Conservation (phyloP, 2,113 vertebrate species). For the Platysternon megacephalum region DNA sequence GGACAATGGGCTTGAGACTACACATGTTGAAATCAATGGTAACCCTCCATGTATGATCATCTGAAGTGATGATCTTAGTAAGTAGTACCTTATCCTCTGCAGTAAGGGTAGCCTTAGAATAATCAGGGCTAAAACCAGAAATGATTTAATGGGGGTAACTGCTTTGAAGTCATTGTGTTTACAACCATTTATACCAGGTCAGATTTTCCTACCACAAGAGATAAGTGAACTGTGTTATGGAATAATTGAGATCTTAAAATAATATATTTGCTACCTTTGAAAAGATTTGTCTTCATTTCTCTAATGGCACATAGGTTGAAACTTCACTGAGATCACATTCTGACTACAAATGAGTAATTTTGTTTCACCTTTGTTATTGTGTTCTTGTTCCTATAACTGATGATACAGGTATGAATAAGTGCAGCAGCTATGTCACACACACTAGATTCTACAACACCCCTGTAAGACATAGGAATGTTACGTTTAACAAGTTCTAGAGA, state of each 20-base stretch:
- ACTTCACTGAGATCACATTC: not conserved
- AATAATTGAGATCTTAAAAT: slow-evolving; percentile 2
- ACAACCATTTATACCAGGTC: not conserved
- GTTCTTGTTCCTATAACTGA: not conserved
- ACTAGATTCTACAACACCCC: not conserved
- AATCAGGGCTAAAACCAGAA: not conserved
- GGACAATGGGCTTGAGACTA: not conserved
- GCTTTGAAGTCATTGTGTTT: not conserved
- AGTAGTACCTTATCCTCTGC: not conserved
- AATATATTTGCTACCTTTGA: not conserved
- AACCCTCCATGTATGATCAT: not conserved
- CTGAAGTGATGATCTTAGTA: not conserved
- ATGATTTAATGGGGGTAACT: not conserved
- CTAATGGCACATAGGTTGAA: not conserved
- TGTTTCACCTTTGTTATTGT: not conserved
- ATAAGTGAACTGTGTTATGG: not conserved
- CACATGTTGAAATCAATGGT: not conserved
- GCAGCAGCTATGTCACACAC: not conserved
- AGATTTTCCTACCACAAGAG: slow-evolving; percentile 1
- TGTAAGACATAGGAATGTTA: not conserved
- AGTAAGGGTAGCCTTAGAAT: not conserved
- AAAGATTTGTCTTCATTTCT: not conserved
- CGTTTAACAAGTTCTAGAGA: not conserved
- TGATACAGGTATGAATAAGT: not conserved
- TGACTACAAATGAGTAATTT: not conserved